Evolutionary conservation across 2,113 vertebrate species (phyloP), one percentile per base, ranked within the genome.

Genomic region (Chelonoidis abingdonii): DNA sequence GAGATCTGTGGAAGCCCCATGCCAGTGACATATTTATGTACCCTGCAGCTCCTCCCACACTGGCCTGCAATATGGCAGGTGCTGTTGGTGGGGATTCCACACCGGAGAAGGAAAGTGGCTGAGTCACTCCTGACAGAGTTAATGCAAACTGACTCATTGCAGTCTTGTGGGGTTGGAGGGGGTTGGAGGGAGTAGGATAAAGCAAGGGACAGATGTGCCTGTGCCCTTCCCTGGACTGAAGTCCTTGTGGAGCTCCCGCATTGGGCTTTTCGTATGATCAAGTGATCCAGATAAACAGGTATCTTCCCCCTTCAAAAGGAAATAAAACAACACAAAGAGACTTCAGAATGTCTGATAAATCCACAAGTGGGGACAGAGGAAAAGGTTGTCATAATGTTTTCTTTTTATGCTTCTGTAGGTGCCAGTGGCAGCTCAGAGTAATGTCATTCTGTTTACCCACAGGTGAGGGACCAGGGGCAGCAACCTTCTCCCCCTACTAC

Each of bases 1-100:
- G 29, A 62, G 29, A 31, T 62, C 29, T 93, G n/a, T 87, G 75
- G 49, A 88, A 88, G 65, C 83, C 84, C 57, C 89, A 6, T 10
- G 44, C 38, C 49, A 56, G 88, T 91, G 80, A 95, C 94, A 79
- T 81, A 83, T 92, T 93, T 78, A 72, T 53, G 86, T 56, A 95
- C 87, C 62, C 83, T 95, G 78, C 89, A 95, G 53, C 91, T 91
- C 88, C 89, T 94, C 86, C 91, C 59, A 84, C 95, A 81, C 1
- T 2, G 57, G 10, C 81, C 80, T 47, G 44, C 89, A 94, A 96
- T 25, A 44, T 1, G 2, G 91, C 92, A 95, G 87, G 65, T 93
- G 31, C 57, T 93, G 72, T 92, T 57, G 86, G 80, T 69, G 54
- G 84, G 57, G 38, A 90, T 91, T 96, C 78, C 84, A 87, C 83